Percentiles rank a stretch among this genome's conserved stretches.
phyloP scores from a whole-genome alignment of 23 tunicate species.

The Oikopleura vanhoeffeni region DNA sequence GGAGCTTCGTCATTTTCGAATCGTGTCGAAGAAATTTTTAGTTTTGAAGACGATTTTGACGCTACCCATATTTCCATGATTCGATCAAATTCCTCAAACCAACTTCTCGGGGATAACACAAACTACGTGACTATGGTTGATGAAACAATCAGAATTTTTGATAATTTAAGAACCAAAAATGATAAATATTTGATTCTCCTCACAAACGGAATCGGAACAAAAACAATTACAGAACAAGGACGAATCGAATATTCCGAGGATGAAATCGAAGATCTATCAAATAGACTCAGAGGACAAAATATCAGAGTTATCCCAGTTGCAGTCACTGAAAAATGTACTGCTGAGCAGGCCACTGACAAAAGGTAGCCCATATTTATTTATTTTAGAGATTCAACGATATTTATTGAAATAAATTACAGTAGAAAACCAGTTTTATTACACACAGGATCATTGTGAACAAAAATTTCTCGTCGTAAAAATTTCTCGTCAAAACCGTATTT shows the following conservation, averaged over 20 bases:
- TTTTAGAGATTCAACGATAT: too few species aligned
- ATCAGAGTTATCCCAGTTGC: constrained; percentile 6
- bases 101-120: background rate
- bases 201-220: background rate
- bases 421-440: too few species aligned
- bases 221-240: background rate
- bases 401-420: too few species aligned
- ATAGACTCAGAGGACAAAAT: background rate
- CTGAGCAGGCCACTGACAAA: background rate
- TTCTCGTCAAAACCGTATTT: too few species aligned
- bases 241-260: background rate
- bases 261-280: background rate
- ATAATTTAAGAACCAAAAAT: background rate
- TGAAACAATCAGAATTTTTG: background rate
- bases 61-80: background rate
- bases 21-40: background rate
- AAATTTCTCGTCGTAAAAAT: too few species aligned
- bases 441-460: too few species aligned
- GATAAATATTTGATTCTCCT: background rate
- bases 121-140: background rate
- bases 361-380: too few species aligned
- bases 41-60: background rate
- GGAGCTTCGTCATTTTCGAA: background rate
- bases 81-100: background rate
- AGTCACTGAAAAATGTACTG: background rate